phyloP scores from a whole-genome alignment of 2,113 vertebrate species.

The Python bivittatus region DNA sequence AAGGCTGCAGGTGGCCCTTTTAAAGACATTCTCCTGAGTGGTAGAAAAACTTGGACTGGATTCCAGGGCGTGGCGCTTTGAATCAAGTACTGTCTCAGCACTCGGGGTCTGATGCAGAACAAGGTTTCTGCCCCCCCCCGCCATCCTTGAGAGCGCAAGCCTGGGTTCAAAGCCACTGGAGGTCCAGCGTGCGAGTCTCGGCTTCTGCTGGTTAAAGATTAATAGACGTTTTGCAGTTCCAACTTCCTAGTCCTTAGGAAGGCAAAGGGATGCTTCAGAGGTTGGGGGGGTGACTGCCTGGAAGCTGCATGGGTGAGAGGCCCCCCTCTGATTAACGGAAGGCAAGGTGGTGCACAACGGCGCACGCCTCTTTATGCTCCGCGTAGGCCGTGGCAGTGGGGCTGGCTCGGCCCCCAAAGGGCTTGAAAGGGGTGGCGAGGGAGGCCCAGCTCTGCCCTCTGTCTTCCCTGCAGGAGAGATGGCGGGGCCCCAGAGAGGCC shows the following conservation, averaged over 20 bases:
- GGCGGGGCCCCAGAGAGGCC: conserved; percentile 71
- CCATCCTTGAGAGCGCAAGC: neutral
- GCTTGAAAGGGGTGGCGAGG: neutral
- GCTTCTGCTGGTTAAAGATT: neutral
- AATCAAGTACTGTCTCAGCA: neutral
- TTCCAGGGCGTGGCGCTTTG: neutral
- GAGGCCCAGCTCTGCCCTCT: neutral
- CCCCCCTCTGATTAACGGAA: neutral
- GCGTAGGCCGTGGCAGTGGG: neutral
- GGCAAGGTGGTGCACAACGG: neutral
- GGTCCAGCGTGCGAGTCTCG: neutral
- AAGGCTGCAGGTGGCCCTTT: neutral
- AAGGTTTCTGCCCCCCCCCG: neutral
- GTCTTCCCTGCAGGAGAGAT: conserved; percentile 63
- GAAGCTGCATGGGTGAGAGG: neutral
- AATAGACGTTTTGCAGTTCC: neutral
- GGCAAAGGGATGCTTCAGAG: neutral
- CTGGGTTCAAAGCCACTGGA: too few relatives aligned
- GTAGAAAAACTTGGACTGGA: neutral
- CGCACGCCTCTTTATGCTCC: neutral
- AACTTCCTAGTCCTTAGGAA: neutral
- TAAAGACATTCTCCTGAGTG: too few relatives aligned
- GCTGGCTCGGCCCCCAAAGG: neutral
- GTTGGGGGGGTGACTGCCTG: neutral
- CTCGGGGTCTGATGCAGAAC: neutral